Evolutionary conservation across 2,113 vertebrate genomes (phyloP), one percentile per base, ranked within the genome.

Genomic region (Heterotis niloticus): DNA sequence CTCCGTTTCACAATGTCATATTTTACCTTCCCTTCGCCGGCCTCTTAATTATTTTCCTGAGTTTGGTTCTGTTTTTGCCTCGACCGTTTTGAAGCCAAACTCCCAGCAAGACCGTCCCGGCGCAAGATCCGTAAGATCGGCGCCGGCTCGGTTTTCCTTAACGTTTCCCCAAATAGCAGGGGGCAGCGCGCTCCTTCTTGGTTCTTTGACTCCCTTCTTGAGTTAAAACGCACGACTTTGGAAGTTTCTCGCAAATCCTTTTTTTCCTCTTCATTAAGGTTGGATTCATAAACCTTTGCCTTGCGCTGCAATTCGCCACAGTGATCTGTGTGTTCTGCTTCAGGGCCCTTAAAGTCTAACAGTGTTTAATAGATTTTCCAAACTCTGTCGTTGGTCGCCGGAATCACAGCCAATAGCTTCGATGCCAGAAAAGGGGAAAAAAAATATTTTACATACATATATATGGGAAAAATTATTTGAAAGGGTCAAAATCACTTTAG

Each of bases 301-400:
- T 80, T 72, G 84, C 83, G 59, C 79, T 73, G n/a, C 52, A 52
- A 64, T 70, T 77, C 57, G 44, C 83, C 66, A 70, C 67, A 84
- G 79, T 5, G 60, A 89, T 89, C 78, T 81, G 73, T 60, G 70
- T 79, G 81, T 85, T 76, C 84, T 83, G 81, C 80, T 80, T 76
- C 77, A 71, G 82, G 84, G 66, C 84, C 87, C 83, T 85, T 90
- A 88, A 87, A 89, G 84, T 82, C 75, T 82, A 85, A 87, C 80
- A 68, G 76, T 86, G 82, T 90, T 91, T 91, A 91, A 90, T 90
- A 91, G 90, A 90, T 91, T 93, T 91, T 92, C 91, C 90, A 11
- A 82, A 82, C 78, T 79, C 86, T 89, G 85, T 91, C 86, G 88
- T 82, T 88, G 83, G 86, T 87, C 81, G 85, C 89, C 90, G 87